These are phyloP conservation scores for Corythoichthys haematopterus DNA, from an alignment of 2,113 vertebrate genomes.

Conservation along the genomic window DNA sequence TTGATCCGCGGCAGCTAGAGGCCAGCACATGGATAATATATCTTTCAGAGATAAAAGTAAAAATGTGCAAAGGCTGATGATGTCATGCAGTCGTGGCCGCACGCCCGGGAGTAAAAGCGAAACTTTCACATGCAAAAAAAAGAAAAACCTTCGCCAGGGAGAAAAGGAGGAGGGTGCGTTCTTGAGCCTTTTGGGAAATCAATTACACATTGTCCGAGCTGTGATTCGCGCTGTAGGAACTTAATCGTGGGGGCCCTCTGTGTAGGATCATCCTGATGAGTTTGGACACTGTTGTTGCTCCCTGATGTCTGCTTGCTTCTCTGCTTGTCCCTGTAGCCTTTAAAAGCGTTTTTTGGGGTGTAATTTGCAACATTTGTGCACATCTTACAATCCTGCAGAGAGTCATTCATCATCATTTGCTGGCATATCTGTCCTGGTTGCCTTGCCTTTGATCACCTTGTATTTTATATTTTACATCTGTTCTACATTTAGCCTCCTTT, in stretches of 20 bases:
- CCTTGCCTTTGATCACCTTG: conserved; percentile 95
- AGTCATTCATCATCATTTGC: conserved; percentile 99
- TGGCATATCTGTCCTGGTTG: conserved; percentile 89
- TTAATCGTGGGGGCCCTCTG: conserved; percentile 67
- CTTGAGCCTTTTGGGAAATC: conserved; percentile 70
- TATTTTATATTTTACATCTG: conserved; percentile 99
- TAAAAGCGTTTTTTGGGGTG: conserved; percentile 70
- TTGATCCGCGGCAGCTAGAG: conserved; percentile 67
- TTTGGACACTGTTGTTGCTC: conserved; percentile 81
- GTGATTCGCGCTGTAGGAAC: conserved; percentile 58
- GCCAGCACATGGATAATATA: conserved; percentile 76
- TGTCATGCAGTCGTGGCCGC: conserved; percentile 67
- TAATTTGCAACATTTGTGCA: conserved; percentile 87
- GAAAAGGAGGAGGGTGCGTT: conserved; percentile 49
- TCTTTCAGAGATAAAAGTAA: conserved; percentile 78
- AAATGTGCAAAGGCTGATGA: conserved; percentile 73
- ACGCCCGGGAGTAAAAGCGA: conserved; percentile 63
- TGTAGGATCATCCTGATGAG: conserved; percentile 76
- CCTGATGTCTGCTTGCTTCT: conserved; percentile 57
- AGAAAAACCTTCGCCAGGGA: conserved; percentile 49
- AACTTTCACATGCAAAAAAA: conserved; percentile 60
- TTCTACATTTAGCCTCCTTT: conserved; percentile 93
- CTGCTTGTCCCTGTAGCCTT: conserved; percentile 36
- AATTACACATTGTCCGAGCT: conserved; percentile 63
- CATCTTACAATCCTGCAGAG: conserved; percentile 89